Conservation (phyloP, 2,888 invertebrate species). For the Nemoura dubitans region DNA sequence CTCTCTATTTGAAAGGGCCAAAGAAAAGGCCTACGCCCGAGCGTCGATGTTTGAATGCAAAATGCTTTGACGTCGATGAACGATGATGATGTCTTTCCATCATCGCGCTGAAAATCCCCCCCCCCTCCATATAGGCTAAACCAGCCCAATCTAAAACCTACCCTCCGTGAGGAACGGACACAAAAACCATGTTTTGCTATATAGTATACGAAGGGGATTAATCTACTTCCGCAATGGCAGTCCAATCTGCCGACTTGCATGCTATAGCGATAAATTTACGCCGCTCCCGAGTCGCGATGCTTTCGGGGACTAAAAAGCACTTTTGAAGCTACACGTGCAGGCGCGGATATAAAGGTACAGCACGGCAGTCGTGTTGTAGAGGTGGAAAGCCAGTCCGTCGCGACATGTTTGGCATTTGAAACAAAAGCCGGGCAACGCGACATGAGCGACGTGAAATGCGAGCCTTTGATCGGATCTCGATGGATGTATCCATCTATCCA, state of each 20-base stretch:
- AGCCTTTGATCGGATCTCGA: too few relatives aligned
- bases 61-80: conserved; percentile 27
- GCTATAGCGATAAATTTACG: not conserved
- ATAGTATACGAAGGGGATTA: not conserved
- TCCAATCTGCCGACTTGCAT: not conserved
- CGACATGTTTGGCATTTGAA: not conserved
- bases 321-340: not conserved
- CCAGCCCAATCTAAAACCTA: not conserved
- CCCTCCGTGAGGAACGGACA: not conserved
- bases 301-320: not conserved
- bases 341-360: not conserved
- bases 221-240: conserved; percentile 4
- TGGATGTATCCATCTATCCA: not conserved
- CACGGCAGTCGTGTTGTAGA: too few relatives aligned
- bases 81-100: conserved; percentile 12
- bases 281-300: not conserved
- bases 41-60: conserved; percentile 13
- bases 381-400: too few relatives aligned
- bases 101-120: not conserved
- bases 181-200: not conserved
- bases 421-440: not conserved
- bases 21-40: conserved; percentile 10
- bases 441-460: too few relatives aligned
- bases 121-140: not conserved
- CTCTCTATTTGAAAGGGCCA: conserved; percentile 23